phyloP scores from a whole-genome alignment of 2,113 vertebrate genomes.

The Sphyrna mokarran region DNA sequence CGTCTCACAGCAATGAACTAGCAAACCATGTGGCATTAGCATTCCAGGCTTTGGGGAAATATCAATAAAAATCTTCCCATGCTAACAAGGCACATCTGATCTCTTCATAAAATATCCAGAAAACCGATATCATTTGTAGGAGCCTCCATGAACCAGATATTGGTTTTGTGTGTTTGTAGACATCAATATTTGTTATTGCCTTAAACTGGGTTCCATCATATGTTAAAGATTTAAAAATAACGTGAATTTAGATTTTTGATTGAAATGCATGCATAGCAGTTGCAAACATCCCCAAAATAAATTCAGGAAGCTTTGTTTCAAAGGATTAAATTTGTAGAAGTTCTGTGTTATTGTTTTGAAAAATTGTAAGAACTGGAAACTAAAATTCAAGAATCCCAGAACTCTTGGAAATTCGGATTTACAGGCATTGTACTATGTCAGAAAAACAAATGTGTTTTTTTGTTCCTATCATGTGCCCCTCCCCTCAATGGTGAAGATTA shows the following conservation, averaged over 20 bases:
- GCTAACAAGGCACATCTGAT: constrained; percentile 63
- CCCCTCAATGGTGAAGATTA: background rate
- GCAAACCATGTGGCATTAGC: constrained; percentile 48
- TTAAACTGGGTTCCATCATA: background rate
- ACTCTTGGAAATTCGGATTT: background rate
- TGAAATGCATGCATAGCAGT: background rate
- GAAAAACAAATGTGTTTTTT: background rate
- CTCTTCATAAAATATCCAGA: constrained; percentile 61
- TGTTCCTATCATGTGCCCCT: background rate
- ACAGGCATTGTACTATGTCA: background rate
- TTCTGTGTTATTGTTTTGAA: background rate
- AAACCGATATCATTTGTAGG: constrained; percentile 65
- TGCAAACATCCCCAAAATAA: background rate
- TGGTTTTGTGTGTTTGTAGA: background rate
- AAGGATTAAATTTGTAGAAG: background rate
- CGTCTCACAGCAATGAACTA: constrained; percentile 50
- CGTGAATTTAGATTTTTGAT: background rate
- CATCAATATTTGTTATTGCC: background rate
- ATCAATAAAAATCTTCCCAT: constrained; percentile 59
- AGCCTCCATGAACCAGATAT: constrained; percentile 45
- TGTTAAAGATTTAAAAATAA: background rate
- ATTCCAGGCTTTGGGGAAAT: constrained; percentile 59
- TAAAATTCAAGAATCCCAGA: background rate
- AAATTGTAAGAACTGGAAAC: background rate
- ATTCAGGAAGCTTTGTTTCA: background rate